These are phyloP conservation scores for Odocoileus hemionus DNA, from an alignment of 2,113 vertebrate genomes.

Conservation along the genomic window DNA sequence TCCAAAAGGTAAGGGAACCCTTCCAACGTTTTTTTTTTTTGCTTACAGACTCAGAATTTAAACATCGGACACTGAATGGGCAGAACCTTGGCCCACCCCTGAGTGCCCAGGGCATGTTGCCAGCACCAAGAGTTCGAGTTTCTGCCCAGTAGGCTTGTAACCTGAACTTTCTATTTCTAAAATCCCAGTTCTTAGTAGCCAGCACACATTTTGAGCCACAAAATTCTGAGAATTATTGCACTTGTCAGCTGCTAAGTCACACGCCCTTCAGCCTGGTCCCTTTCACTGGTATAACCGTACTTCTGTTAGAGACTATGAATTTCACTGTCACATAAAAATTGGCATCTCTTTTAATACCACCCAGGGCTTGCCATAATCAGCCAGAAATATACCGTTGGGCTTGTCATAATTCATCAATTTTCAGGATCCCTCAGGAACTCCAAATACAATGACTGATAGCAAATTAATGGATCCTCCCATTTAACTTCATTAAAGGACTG, in stretches of 20 bases:
- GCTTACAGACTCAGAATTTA: constrained; percentile 45
- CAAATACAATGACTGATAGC: neutral
- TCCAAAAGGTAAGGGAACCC: constrained; percentile 22
- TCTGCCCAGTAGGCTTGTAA: constrained; percentile 56
- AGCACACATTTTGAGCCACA: constrained; percentile 50
- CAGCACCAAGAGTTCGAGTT: neutral
- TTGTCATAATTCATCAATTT: constrained; percentile 9
- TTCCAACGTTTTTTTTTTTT: neutral
- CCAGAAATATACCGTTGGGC: constrained; percentile 2
- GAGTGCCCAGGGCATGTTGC: neutral
- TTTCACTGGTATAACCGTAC: neutral
- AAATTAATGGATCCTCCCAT: neutral
- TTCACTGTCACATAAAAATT: constrained; percentile 26
- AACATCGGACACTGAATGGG: constrained; percentile 13
- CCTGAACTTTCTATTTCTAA: constrained; percentile 51
- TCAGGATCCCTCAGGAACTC: neutral
- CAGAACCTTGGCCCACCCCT: neutral
- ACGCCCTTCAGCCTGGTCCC: constrained; percentile 38
- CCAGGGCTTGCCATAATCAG: constrained; percentile 18
- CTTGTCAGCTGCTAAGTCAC: constrained; percentile 46
- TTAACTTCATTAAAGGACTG: constrained; percentile 29
- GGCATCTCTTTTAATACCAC: neutral
- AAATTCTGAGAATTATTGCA: constrained; percentile 70
- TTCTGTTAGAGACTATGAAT: neutral
- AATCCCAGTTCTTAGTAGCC: constrained; percentile 39